phyloP scores from a whole-genome alignment of 2,888 invertebrate genomes.

The Metacarcinus magister region DNA sequence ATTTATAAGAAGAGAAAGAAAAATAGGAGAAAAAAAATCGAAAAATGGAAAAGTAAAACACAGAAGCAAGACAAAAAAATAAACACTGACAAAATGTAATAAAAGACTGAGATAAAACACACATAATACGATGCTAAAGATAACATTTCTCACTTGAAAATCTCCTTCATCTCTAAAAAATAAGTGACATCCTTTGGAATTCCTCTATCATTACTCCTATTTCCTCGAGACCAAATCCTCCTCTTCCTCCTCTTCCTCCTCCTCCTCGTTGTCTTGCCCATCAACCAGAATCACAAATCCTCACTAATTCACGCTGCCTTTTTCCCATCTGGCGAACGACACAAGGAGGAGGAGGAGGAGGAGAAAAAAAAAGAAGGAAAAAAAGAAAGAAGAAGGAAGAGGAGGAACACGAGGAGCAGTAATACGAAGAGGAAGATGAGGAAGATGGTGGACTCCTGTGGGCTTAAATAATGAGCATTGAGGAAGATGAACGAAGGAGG shows the following conservation, averaged over 20 bases:
- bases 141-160: neutral
- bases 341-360: neutral
- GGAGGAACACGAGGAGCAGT: neutral
- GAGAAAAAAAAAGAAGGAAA: neutral
- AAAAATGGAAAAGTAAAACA: too few species aligned
- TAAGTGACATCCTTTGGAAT: neutral
- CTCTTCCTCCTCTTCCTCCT: neutral
- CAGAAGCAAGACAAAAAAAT: too few species aligned
- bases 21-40: neutral
- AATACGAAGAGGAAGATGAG: neutral
- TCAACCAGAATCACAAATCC: neutral
- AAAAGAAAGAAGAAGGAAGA: neutral
- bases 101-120: neutral
- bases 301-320: neutral
- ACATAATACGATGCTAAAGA: neutral
- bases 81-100: too few species aligned
- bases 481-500: neutral
- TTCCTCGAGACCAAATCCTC: neutral
- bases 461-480: neutral
- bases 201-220: neutral
- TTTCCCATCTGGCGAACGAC: neutral
- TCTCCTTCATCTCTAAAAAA: neutral
- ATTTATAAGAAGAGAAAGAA: neutral
- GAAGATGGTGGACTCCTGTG: neutral
- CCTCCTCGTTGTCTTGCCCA: conserved; percentile 2